A percentile compares a stretch with the other conserved stretches of the same genome.
Evolutionary conservation across 1,140 invertebrate species (phyloP).

Genomic region (Copidosoma floridanum): DNA sequence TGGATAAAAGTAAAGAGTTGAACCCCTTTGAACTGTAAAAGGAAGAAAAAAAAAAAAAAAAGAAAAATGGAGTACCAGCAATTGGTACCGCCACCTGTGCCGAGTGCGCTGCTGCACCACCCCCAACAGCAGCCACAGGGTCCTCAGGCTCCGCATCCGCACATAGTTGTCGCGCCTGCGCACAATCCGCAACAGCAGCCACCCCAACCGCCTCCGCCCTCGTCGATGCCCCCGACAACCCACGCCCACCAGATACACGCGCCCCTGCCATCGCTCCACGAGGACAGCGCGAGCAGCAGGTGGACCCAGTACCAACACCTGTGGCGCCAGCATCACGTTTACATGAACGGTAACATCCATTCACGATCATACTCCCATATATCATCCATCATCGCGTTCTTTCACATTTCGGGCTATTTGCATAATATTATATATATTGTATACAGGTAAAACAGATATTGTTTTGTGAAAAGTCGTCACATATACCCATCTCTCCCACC

Average conservation of each 20-base stretch:
- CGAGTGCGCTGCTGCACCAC: slow-evolving; percentile 18
- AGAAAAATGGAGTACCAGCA: slow-evolving; percentile 55
- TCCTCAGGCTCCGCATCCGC: slow-evolving; percentile 43
- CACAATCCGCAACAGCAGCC: slow-evolving; percentile 42
- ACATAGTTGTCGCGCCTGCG: slow-evolving; percentile 48
- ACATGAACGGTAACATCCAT: slow-evolving; percentile 54
- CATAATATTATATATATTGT: no score
- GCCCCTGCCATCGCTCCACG: slow-evolving; percentile 53
- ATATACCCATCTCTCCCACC: no score
- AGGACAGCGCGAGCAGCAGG: slow-evolving; percentile 53
- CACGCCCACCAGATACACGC: slow-evolving; percentile 55
- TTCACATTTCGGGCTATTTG: no score
- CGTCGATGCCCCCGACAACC: slow-evolving; percentile 48
- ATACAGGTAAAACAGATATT: no score
- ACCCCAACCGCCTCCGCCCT: slow-evolving; percentile 39
- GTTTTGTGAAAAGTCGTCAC: no score
- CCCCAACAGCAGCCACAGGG: slow-evolving; percentile 40
- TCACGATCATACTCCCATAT: background rate
- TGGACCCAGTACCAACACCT: slow-evolving; percentile 61
- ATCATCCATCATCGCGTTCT: no score
- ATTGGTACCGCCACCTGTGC: slow-evolving; percentile 46
- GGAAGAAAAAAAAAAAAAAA: slow-evolving; percentile 19
- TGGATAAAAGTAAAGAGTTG: background rate
- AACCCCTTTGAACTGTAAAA: background rate
- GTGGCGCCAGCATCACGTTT: slow-evolving; percentile 59